phyloP scores from a whole-genome alignment of 2,113 vertebrate species.

The Ursus arctos region DNA sequence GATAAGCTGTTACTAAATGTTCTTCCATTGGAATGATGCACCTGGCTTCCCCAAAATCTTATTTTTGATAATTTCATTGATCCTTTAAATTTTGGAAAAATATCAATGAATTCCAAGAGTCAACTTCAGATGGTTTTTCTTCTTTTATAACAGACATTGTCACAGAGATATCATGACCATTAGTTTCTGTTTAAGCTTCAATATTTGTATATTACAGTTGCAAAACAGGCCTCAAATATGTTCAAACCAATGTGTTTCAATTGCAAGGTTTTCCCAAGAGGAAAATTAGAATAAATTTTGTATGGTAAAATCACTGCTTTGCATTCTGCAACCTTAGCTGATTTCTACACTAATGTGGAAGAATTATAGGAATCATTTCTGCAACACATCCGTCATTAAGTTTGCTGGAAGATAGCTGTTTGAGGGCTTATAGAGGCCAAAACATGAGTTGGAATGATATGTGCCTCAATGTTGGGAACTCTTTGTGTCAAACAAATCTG shows the following conservation, averaged over 20 bases:
- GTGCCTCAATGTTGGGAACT: background rate
- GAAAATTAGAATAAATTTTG: slow-evolving; percentile 55
- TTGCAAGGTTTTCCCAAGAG: slow-evolving; percentile 43
- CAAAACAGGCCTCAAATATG: slow-evolving; percentile 31
- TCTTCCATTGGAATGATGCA: background rate
- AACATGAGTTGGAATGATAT: background rate
- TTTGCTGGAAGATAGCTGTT: slow-evolving; percentile 21
- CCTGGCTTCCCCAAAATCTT: background rate
- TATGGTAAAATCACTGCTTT: slow-evolving; percentile 58
- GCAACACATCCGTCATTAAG: background rate
- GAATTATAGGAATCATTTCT: slow-evolving; percentile 52
- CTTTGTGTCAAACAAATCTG: slow-evolving; percentile 56
- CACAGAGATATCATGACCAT: background rate
- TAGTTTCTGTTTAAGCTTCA: slow-evolving; percentile 49
- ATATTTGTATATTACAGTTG: slow-evolving; percentile 29
- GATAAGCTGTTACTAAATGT: background rate
- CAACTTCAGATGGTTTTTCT: background rate
- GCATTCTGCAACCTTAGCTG: slow-evolving; percentile 40
- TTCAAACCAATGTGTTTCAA: slow-evolving; percentile 20
- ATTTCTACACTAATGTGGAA: slow-evolving; percentile 48
- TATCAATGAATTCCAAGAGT: background rate
- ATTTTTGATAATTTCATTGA: background rate
- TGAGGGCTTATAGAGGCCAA: background rate
- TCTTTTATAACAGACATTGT: background rate
- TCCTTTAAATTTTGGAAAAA: slow-evolving; percentile 29